Conservation (phyloP, 2,888 invertebrate species). For the Dichetophora obliterata region DNA sequence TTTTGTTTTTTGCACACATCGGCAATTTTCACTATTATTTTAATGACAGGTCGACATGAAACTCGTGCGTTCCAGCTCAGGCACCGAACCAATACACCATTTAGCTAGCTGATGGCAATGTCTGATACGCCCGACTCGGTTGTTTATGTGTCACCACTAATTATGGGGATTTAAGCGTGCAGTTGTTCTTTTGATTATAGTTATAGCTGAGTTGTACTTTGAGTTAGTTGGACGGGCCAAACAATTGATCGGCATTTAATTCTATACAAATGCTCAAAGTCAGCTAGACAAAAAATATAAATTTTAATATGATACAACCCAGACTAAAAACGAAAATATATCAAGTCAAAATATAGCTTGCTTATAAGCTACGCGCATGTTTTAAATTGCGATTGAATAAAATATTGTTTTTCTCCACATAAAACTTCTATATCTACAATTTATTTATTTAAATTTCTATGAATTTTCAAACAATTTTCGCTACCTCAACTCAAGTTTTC, state of each 20-base stretch:
- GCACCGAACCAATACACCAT: neutral
- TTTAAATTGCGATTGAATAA: too few relatives aligned
- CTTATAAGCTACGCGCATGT: too few relatives aligned
- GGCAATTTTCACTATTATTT: slow-evolving; percentile 6
- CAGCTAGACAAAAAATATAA: too few relatives aligned
- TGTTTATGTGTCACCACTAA: slow-evolving; percentile 10
- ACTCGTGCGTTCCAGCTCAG: neutral
- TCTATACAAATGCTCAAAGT: too few relatives aligned
- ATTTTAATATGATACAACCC: too few relatives aligned
- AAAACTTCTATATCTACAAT: too few relatives aligned
- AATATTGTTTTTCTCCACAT: too few relatives aligned
- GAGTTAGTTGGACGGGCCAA: neutral
- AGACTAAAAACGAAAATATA: too few relatives aligned
- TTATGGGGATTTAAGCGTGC: slow-evolving; percentile 9
- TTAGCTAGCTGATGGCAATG: neutral
- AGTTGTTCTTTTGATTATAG: neutral
- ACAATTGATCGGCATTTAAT: neutral
- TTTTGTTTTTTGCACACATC: neutral
- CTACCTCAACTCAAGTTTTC: neutral
- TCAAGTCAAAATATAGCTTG: too few relatives aligned
- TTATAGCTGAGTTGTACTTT: neutral
- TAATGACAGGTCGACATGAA: slow-evolving; percentile 10
- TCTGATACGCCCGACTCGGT: neutral
- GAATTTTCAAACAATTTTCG: too few relatives aligned
- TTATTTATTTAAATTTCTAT: too few relatives aligned